phyloP scores from a whole-genome alignment of 2,113 vertebrate genomes.

The Talpa occidentalis region DNA sequence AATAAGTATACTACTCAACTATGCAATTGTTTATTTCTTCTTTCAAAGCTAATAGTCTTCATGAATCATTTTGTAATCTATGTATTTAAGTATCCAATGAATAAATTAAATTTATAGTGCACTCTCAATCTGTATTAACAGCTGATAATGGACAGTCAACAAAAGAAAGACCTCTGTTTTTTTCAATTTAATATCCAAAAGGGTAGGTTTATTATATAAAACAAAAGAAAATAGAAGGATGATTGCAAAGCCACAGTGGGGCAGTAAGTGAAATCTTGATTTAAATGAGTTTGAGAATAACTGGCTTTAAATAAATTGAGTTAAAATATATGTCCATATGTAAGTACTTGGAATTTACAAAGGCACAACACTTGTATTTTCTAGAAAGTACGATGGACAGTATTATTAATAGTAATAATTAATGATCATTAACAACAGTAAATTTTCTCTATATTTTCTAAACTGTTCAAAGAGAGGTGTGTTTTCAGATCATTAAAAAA shows the following conservation, averaged over 20 bases:
- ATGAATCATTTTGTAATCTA: neutral
- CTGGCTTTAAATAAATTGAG: neutral
- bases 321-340: neutral
- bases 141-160: neutral
- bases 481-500: neutral
- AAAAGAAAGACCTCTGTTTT: neutral
- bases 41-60: neutral
- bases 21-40: neutral
- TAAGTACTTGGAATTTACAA: neutral
- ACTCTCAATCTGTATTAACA: neutral
- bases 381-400: neutral
- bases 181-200: neutral
- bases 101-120: neutral
- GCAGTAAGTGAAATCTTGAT: neutral
- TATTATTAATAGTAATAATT: neutral
- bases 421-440: neutral
- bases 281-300: neutral
- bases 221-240: too few relatives aligned
- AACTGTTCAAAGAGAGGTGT: neutral
- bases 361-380: neutral
- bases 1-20: neutral
- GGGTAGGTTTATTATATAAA: too few relatives aligned
- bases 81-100: neutral
- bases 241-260: too few relatives aligned
- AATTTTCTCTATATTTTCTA: neutral